Evolutionary conservation across 2,113 vertebrate species (phyloP), one percentile per base, ranked within the genome.

Genomic region (Microcebus jonahi): DNA sequence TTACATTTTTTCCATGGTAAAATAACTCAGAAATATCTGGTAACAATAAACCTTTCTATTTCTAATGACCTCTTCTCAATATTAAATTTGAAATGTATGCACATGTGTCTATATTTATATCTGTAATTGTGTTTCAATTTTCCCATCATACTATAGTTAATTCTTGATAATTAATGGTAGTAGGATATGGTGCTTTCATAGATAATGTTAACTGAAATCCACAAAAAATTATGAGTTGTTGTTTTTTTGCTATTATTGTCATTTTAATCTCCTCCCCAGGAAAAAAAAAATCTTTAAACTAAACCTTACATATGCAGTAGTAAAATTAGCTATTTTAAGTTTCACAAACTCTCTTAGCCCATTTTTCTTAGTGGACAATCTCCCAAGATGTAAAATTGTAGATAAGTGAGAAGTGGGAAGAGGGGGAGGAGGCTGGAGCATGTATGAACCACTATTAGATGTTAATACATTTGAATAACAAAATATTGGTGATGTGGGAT

Each of bases 161-260:
- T 96, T 94, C 81, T 77, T 84, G 81, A 34, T 94, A 59, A 92
- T 53, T 84, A 85, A 85, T 88, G 53, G 14, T 88, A 67, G 65
- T 79, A 53, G 89, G 20, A 10, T 27, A 48, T 63, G 57, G 5
- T 91, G 15, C 75, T 91, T 93, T 73, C n/a, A 91, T 48, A 85
- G 70, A 71, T 86, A 77, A 57, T 84, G 53, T 75, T 93, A 79
- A 95, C 61, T 90, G 84, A 96, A 95, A 97, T 53, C 42, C 42
- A 76, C 8, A 85, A 84, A 90, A 94, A 97, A 84, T 82, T 34
- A 84, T 57, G 20, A 96, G 53, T 80, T 80, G 34, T 93, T 39
- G 68, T 50, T 93, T 85, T 95, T 95, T 95, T 87, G 8, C 21
- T 63, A 65, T 75, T 92, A 76, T 80, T 93, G 57, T 85, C 48